These are phyloP conservation scores for Brachyrhaphis roseni DNA, from an alignment of 2,797 vertebrate species.

Conservation along the genomic window DNA sequence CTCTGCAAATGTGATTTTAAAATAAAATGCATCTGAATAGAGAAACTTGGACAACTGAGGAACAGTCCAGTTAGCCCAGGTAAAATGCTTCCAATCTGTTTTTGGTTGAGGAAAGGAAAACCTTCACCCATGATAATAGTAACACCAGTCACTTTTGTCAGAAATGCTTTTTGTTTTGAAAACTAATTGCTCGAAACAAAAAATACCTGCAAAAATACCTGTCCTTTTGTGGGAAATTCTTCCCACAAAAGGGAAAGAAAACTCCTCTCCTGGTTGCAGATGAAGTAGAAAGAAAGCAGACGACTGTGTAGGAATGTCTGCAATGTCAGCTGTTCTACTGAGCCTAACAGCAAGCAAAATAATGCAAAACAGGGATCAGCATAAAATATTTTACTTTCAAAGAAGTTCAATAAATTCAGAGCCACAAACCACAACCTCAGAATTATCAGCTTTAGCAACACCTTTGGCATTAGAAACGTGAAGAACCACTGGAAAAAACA, in stretches of 20 bases:
- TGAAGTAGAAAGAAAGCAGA: slow-evolving; percentile 49
- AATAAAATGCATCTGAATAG: background rate
- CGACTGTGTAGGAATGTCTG: slow-evolving; percentile 57
- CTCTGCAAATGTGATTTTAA: background rate
- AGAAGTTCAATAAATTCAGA: background rate
- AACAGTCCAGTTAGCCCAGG: no score
- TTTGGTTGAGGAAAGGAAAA: background rate
- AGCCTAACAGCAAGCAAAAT: slow-evolving; percentile 28
- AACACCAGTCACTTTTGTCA: slow-evolving; percentile 31
- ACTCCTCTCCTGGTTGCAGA: slow-evolving; percentile 49
- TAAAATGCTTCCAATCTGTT: background rate
- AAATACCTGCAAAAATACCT: no score
- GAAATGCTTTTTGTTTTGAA: slow-evolving; percentile 24
- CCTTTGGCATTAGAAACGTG: slow-evolving; percentile 9
- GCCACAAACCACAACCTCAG: background rate
- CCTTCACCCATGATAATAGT: background rate
- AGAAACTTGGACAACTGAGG: background rate
- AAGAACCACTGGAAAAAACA: slow-evolving; percentile 15
- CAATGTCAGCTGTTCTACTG: slow-evolving; percentile 47
- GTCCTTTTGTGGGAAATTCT: slow-evolving; percentile 28
- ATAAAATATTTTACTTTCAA: background rate
- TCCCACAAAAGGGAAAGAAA: slow-evolving; percentile 53
- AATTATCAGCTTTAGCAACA: background rate
- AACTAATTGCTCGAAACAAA: no score
- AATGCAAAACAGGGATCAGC: slow-evolving; percentile 14